phyloP scores from a whole-genome alignment of 2,113 vertebrate species.

The Heterotilapia buettikoferi region DNA sequence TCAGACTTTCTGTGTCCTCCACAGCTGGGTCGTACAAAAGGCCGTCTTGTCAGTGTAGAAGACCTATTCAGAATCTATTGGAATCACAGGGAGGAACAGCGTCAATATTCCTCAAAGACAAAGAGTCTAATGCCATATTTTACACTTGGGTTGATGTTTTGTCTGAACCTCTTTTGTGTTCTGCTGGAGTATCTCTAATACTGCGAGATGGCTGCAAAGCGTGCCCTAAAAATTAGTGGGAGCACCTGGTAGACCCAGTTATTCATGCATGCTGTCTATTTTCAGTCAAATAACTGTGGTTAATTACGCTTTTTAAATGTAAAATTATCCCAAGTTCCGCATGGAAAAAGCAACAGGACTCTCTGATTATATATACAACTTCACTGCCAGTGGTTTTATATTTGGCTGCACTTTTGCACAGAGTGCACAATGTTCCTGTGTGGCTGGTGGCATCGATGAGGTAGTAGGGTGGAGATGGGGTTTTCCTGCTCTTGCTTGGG shows the following conservation, averaged over 20 bases:
- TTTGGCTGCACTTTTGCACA: constrained; percentile 45
- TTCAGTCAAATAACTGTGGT: constrained; percentile 46
- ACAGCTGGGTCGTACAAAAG: constrained; percentile 49
- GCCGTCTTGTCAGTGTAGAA: constrained; percentile 39
- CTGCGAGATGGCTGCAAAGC: neutral
- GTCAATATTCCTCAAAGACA: constrained; percentile 52
- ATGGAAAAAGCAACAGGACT: constrained; percentile 43
- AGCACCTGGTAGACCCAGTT: constrained; percentile 57
- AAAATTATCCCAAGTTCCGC: constrained; percentile 46
- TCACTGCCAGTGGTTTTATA: constrained; percentile 56
- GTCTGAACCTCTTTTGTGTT: constrained; percentile 48
- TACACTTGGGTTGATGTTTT: constrained; percentile 66
- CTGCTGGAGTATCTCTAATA: constrained; percentile 36
- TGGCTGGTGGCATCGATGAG: constrained; percentile 53
- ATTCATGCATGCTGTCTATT: constrained; percentile 44
- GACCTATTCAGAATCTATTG: constrained; percentile 33
- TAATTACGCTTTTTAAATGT: constrained; percentile 33
- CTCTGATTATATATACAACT: constrained; percentile 41
- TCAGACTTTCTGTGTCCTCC: neutral
- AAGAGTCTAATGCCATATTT: constrained; percentile 67
- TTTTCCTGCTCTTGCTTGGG: constrained; percentile 49
- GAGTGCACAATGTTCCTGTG: constrained; percentile 49
- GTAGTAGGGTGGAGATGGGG: constrained; percentile 65
- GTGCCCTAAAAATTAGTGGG: constrained; percentile 26
- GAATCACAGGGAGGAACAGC: constrained; percentile 21